phyloP scores from a whole-genome alignment of 2,113 vertebrate genomes.

The Mungos mungo region DNA sequence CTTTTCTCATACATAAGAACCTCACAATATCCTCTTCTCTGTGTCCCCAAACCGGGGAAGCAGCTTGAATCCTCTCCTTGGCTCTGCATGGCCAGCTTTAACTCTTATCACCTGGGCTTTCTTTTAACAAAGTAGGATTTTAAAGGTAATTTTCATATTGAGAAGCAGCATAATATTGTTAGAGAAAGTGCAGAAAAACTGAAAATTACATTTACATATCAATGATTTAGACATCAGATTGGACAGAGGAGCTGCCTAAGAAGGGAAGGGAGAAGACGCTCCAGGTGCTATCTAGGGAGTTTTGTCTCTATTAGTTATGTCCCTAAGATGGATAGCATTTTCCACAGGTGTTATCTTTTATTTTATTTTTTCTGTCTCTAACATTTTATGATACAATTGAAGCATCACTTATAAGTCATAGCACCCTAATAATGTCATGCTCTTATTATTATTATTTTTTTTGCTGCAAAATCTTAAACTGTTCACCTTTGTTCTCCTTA shows the following conservation, averaged over 20 bases:
- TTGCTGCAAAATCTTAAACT: not conserved
- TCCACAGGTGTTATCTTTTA: not conserved
- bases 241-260: not conserved
- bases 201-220: not conserved
- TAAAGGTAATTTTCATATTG: conserved; percentile 26
- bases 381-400: not conserved
- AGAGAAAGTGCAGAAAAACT: not conserved
- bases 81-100: not conserved
- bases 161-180: not conserved
- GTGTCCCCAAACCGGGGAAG: not conserved
- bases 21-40: not conserved
- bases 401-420: not conserved
- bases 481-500: conserved; percentile 1
- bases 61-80: not conserved
- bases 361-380: not conserved
- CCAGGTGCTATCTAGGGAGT: not conserved
- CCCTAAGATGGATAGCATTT: not conserved
- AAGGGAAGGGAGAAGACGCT: not conserved
- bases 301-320: not conserved
- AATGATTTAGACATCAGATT: not conserved
- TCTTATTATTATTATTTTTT: conserved; percentile 24
- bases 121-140: conserved; percentile 34
- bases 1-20: not conserved
- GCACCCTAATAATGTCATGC: not conserved
- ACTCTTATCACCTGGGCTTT: not conserved